Evolutionary conservation across 2,113 vertebrate species (phyloP).

Genomic region (Aleadryas rufinucha): DNA sequence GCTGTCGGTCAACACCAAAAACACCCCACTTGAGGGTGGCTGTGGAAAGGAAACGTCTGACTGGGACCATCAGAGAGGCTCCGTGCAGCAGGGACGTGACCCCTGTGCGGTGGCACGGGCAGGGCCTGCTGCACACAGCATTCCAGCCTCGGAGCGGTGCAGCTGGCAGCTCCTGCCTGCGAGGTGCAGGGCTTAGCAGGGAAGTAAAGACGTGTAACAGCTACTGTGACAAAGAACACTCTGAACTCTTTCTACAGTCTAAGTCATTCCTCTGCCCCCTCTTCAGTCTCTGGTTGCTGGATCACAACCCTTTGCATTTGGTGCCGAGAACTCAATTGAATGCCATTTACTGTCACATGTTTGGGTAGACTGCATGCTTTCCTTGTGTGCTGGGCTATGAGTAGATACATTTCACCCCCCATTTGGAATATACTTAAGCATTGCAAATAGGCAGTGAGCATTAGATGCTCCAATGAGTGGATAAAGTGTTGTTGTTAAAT

Average conservation of each 20-base stretch:
- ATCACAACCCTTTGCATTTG: constrained; percentile 1
- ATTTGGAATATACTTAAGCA: constrained; percentile 4
- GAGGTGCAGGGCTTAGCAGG: neutral
- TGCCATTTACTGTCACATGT: constrained; percentile 26
- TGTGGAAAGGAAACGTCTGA: neutral
- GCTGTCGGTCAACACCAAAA: constrained; percentile 14
- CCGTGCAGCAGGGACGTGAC: fast-evolving
- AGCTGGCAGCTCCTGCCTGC: neutral
- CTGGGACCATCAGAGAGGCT: neutral
- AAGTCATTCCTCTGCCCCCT: neutral
- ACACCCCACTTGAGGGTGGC: neutral
- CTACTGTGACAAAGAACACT: constrained; percentile 19
- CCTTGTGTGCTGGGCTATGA: constrained; percentile 38
- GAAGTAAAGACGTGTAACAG: neutral
- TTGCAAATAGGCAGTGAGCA: constrained; percentile 24
- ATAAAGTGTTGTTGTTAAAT: constrained; percentile 15
- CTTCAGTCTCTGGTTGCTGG: neutral
- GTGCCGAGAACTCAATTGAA: constrained; percentile 20
- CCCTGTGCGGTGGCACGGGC: neutral
- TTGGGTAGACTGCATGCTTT: constrained; percentile 56
- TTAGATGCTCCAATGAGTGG: constrained; percentile 23
- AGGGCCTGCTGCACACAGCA: neutral
- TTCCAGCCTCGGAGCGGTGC: neutral
- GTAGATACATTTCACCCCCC: constrained; percentile 13
- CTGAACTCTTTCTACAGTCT: neutral